Base-by-base conservation (phyloP, 2,888 invertebrate species). In the Seira musarum region DNA sequence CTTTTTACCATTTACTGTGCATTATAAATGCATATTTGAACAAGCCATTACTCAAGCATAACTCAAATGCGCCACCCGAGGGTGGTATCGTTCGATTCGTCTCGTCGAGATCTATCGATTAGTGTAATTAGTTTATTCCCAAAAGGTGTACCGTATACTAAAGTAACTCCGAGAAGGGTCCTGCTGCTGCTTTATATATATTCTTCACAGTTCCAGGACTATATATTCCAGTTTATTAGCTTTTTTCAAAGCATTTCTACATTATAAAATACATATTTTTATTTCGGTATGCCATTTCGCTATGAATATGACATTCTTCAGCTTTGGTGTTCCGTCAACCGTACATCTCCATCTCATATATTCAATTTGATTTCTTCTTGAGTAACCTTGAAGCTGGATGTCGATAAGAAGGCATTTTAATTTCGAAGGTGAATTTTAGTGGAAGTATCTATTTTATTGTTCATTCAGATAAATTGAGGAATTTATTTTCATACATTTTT, bases 141-240 rank as follows among this genome's bases (percentile, higher is more conserved):
- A n/a, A n/a, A n/a, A n/a, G n/a, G n/a, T n/a, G n/a, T n/a, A n/a
- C n/a, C n/a, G n/a, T n/a, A n/a, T n/a, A n/a, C n/a, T n/a, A n/a
- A n/a, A n/a, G n/a, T n/a, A n/a, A n/a, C n/a, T n/a, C n/a, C 3
- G 30, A 30, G 8, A 8, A 30, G 30, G 8, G 30, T 30, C 30
- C 30, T 30, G 30, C 8, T 30, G 30, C 30, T 8, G 8, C 30
- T 60, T 60, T 21, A 19, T n/a, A n/a, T n/a, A n/a, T n/a, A n/a
- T n/a, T n/a, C 60, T 60, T 61, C 70, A 69, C 63, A 65, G 65
- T 77, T 35, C 65, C 57, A 77, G 21, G 77, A 57, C n/a, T n/a
- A n/a, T n/a, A 70, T 70, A 78, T 78, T 78, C 70, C 77, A 61
- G 70, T 78, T 78, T 78, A 78, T 78, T 78, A 78, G 77, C 77